These are phyloP conservation scores for Bujurquina vittata DNA, from an alignment of 2,113 vertebrate species.

Conservation along the genomic window DNA sequence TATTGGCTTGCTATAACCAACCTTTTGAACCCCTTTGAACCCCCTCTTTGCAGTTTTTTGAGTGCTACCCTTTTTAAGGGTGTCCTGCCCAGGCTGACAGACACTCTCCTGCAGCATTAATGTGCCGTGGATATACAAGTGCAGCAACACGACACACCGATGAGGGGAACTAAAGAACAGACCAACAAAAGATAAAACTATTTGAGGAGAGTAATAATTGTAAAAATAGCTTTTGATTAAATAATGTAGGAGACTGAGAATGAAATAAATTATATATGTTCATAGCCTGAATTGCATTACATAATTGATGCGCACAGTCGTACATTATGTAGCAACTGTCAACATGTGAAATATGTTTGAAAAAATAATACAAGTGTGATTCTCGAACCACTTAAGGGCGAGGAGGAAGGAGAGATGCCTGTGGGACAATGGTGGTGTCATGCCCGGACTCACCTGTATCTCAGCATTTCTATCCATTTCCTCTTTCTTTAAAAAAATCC, in stretches of 20 bases:
- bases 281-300: slow-evolving; percentile 79
- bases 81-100: slow-evolving; percentile 30
- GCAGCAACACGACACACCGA: slow-evolving; percentile 37
- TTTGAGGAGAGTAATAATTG: slow-evolving; percentile 65
- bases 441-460: slow-evolving; percentile 57
- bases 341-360: slow-evolving; percentile 78
- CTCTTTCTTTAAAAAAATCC: slow-evolving; percentile 21
- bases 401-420: slow-evolving; percentile 54
- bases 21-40: slow-evolving; percentile 13
- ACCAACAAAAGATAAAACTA: slow-evolving; percentile 72
- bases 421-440: slow-evolving; percentile 59
- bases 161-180: slow-evolving; percentile 34
- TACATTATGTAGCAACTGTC: slow-evolving; percentile 80
- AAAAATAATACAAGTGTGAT: slow-evolving; percentile 75
- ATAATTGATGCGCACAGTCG: slow-evolving; percentile 77
- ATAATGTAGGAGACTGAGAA: slow-evolving; percentile 77
- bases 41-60: slow-evolving; percentile 26
- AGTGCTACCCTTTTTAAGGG: slow-evolving; percentile 29
- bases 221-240: slow-evolving; percentile 74
- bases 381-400: slow-evolving; percentile 73
- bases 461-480: slow-evolving; percentile 26
- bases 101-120: slow-evolving; percentile 48
- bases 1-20: slow-evolving; percentile 9
- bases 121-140: slow-evolving; percentile 22
- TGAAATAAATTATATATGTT: slow-evolving; percentile 78